Evolutionary conservation across 2,888 invertebrate genomes (phyloP).

Genomic region (Phalangium opilio): DNA sequence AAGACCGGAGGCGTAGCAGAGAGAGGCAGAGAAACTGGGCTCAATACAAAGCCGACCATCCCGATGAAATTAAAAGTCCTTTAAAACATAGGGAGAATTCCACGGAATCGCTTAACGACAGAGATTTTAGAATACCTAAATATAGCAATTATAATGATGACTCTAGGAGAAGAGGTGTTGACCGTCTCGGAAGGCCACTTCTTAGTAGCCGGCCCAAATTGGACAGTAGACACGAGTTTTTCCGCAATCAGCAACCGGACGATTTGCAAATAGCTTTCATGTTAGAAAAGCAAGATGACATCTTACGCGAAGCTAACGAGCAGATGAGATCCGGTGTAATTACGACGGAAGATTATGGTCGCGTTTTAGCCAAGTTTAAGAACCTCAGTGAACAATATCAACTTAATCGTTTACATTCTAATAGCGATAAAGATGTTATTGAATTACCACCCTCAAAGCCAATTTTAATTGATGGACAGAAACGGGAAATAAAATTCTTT

Average conservation of each 20-base stretch:
- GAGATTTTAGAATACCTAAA: no score
- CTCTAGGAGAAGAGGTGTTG: neutral
- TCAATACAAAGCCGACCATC: constrained; percentile 9
- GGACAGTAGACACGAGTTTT: neutral
- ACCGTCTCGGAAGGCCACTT: constrained; percentile 3
- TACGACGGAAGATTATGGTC: constrained; percentile 1
- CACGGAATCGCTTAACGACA: no score
- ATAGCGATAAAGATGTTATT: no score
- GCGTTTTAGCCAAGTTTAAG: no score
- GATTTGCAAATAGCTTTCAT: neutral
- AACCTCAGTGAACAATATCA: no score
- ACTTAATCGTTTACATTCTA: no score
- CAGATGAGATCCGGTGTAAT: constrained; percentile 4
- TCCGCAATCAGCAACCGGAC: neutral
- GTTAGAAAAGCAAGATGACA: constrained; percentile 1
- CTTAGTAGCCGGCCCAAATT: neutral
- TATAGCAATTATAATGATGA: no score
- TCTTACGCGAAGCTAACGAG: constrained; percentile 6
- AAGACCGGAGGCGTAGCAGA: no score
- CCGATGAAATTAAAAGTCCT: constrained; percentile 10
- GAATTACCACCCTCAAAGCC: no score
- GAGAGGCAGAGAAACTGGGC: constrained; percentile 5
- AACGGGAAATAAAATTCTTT: constrained; percentile 11
- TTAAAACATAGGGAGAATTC: neutral
- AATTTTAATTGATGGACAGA: constrained; percentile 8